These are phyloP conservation scores for Hirundo rustica DNA, from an alignment of 2,797 vertebrate species.

Conservation along the genomic window DNA sequence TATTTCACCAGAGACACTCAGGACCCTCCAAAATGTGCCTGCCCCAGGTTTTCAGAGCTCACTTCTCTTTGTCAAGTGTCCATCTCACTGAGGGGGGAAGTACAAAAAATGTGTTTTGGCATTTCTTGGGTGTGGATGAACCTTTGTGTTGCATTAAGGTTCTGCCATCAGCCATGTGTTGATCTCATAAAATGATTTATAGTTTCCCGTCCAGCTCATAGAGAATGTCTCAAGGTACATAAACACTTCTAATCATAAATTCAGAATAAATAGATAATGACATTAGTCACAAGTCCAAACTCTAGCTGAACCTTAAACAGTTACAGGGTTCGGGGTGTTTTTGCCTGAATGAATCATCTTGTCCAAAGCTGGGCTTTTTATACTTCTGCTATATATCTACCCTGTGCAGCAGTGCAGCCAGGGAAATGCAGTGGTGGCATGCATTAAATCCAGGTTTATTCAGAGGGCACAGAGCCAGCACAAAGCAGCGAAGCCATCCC, in stretches of 20 bases:
- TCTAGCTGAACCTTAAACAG: slow-evolving; percentile 18
- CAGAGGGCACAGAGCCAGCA: slow-evolving; percentile 64
- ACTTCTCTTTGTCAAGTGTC: neutral
- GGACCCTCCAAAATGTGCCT: neutral
- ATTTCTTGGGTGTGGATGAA: slow-evolving; percentile 58
- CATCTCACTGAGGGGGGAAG: neutral
- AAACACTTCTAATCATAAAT: slow-evolving; percentile 75
- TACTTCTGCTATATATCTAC: slow-evolving; percentile 9
- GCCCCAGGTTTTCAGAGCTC: neutral
- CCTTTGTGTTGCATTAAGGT: slow-evolving; percentile 58
- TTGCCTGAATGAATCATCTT: slow-evolving; percentile 55
- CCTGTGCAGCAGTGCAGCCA: neutral
- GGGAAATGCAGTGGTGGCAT: slow-evolving; percentile 22
- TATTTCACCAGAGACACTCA: neutral
- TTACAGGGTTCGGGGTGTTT: neutral
- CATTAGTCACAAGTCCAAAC: slow-evolving; percentile 45
- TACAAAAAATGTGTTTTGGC: neutral
- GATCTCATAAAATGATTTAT: slow-evolving; percentile 74
- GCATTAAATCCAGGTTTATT: slow-evolving; percentile 68
- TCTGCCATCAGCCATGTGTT: slow-evolving; percentile 58
- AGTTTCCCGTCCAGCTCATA: slow-evolving; percentile 68
- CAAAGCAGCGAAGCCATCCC: slow-evolving; percentile 63
- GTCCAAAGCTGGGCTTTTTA: slow-evolving; percentile 16
- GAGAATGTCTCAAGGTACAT: slow-evolving; percentile 72
- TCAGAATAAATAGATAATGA: slow-evolving; percentile 63